Evolutionary conservation across 2,888 invertebrate species (phyloP).

Genomic region (Spatulosminthurus flaviceps): DNA sequence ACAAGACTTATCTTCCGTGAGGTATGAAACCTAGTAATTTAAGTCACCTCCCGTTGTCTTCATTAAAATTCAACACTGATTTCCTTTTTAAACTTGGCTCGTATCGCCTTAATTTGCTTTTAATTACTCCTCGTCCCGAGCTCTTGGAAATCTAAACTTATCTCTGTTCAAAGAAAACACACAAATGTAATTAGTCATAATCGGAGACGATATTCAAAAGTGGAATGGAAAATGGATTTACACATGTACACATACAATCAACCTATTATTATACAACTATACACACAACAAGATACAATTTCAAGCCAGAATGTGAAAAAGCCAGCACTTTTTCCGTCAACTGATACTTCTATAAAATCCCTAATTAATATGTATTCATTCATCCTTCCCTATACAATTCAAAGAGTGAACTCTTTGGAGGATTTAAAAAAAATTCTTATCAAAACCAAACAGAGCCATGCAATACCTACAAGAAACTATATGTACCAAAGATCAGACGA

Average conservation of each 20-base stretch:
- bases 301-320: too few relatives aligned
- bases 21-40: neutral
- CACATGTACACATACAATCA: neutral
- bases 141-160: neutral
- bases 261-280: too few relatives aligned
- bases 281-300: too few relatives aligned
- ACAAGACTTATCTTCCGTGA: conserved; percentile 14
- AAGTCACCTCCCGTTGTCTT: conserved; percentile 14
- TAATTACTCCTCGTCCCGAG: conserved; percentile 1
- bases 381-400: too few relatives aligned
- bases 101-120: conserved; percentile 14
- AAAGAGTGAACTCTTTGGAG: too few relatives aligned
- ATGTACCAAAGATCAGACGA: too few relatives aligned
- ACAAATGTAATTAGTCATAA: conserved; percentile 12
- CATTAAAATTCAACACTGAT: conserved; percentile 18
- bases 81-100: conserved; percentile 7
- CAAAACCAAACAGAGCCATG: too few relatives aligned
- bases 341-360: too few relatives aligned
- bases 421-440: too few relatives aligned
- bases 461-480: too few relatives aligned
- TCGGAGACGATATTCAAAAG: neutral
- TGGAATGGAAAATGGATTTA: neutral
- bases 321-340: too few relatives aligned
- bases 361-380: too few relatives aligned
- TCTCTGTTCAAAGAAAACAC: neutral